phyloP scores from a whole-genome alignment of 37 sponge, comb jelly and placozoan species.

The Aplysina aerophoba region DNA sequence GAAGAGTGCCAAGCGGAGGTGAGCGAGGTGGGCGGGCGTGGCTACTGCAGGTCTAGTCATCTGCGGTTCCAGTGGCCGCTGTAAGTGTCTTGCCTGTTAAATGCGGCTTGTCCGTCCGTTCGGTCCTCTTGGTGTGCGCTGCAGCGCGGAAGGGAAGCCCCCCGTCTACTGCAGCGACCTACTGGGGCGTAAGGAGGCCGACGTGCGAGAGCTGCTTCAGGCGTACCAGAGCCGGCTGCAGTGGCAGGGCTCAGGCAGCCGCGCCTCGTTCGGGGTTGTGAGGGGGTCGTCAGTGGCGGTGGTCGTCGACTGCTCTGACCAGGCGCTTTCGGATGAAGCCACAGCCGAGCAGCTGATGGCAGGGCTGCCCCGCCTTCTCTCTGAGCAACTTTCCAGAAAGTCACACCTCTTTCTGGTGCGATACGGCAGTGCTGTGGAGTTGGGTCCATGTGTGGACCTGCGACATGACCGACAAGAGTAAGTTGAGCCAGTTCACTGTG shows the following conservation, averaged over 20 bases:
- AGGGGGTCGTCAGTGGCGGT: not conserved
- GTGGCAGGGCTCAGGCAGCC: conserved; percentile 1
- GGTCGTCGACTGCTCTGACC: not conserved
- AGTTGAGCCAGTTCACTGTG: not conserved
- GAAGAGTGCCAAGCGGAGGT: not conserved
- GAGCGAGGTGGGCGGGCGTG: not conserved
- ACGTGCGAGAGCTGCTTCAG: not conserved
- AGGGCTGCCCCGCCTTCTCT: not conserved
- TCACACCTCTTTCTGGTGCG: not conserved
- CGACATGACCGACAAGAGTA: not conserved
- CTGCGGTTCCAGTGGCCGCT: not conserved
- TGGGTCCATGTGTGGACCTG: not conserved
- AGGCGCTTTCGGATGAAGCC: not conserved
- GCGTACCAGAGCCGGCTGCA: not conserved
- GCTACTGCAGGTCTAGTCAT: not conserved
- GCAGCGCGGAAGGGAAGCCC: too few species aligned
- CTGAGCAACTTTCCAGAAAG: not conserved
- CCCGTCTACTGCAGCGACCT: not conserved
- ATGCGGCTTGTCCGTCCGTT: too few species aligned
- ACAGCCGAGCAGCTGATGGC: not conserved
- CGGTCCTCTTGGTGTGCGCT: too few species aligned
- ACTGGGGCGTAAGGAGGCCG: not conserved
- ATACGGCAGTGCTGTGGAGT: not conserved
- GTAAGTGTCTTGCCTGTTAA: too few species aligned
- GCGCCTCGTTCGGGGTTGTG: not conserved